Conservation (phyloP, 2,113 vertebrate genomes). For the Herpailurus yagouaroundi region DNA sequence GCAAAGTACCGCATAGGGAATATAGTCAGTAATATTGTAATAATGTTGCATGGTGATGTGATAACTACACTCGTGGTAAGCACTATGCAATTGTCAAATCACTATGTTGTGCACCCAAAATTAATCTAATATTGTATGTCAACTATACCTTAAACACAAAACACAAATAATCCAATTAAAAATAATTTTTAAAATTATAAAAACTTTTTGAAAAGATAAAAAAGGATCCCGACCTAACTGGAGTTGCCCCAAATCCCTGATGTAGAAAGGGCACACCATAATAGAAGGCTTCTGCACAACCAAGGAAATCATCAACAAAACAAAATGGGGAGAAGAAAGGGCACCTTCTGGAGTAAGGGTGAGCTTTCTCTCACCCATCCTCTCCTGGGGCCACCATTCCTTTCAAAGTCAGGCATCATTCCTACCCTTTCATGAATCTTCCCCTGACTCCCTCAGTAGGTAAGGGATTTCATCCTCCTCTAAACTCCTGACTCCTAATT, state of each 20-base stretch:
- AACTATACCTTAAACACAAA: neutral
- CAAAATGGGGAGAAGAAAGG: neutral
- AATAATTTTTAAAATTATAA: no score
- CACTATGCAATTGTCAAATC: neutral
- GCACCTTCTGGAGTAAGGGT: neutral
- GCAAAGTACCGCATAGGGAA: neutral
- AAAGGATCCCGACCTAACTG: neutral
- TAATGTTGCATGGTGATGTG: neutral
- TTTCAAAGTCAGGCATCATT: neutral
- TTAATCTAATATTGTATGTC: neutral
- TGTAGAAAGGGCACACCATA: neutral
- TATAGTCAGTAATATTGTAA: neutral
- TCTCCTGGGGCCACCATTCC: neutral
- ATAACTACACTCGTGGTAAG: neutral
- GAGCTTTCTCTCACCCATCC: neutral
- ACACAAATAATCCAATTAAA: no score
- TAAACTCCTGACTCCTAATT: neutral
- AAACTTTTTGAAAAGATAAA: neutral
- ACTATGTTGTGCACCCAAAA: neutral
- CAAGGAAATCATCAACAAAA: neutral
- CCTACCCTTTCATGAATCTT: neutral
- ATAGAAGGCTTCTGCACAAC: neutral
- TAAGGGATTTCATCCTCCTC: accelerated
- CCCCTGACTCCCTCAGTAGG: neutral
- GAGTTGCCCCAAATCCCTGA: neutral